Conservation (phyloP, 2,797 vertebrate genomes). For the Gymnopithys bicolor region DNA sequence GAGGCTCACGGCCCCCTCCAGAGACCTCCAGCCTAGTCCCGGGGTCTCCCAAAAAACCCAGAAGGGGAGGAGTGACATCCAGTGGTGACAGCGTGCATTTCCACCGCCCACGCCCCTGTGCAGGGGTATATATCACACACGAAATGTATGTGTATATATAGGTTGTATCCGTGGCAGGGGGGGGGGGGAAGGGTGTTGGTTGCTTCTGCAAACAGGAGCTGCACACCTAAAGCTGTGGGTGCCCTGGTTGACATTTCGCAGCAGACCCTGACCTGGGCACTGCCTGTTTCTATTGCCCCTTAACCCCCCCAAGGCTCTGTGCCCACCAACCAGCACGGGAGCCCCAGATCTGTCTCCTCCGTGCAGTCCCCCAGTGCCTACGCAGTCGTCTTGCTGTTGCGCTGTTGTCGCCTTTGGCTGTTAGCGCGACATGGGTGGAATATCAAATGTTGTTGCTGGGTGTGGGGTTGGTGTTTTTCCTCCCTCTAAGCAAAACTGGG, state of each 20-base stretch:
- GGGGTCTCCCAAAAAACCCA: neutral
- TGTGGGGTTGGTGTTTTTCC: neutral
- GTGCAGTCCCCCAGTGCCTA: conserved; percentile 12
- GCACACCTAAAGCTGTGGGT: neutral
- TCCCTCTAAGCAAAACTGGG: neutral
- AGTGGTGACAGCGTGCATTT: conserved; percentile 70
- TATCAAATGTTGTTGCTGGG: conserved; percentile 2
- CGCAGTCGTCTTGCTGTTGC: conserved; percentile 48
- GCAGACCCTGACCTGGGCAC: neutral
- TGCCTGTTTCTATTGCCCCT: neutral
- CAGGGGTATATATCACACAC: conserved; percentile 72
- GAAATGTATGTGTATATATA: conserved; percentile 69
- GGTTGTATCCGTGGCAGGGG: conserved; percentile 75
- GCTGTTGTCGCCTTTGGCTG: neutral
- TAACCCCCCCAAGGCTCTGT: neutral
- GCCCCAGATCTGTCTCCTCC: neutral
- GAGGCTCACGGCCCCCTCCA: neutral
- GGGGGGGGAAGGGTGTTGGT: neutral
- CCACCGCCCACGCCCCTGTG: conserved; percentile 35
- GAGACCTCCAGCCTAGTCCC: neutral
- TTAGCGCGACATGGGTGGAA: neutral
- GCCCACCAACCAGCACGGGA: neutral
- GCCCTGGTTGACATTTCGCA: neutral
- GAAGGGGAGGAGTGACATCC: conserved; percentile 58
- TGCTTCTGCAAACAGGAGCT: neutral